Percentiles rank a stretch among this genome's conserved stretches.
These are phyloP conservation scores for Archocentrus centrarchus DNA, from an alignment of 2,113 vertebrate species.

Conservation along the genomic window DNA sequence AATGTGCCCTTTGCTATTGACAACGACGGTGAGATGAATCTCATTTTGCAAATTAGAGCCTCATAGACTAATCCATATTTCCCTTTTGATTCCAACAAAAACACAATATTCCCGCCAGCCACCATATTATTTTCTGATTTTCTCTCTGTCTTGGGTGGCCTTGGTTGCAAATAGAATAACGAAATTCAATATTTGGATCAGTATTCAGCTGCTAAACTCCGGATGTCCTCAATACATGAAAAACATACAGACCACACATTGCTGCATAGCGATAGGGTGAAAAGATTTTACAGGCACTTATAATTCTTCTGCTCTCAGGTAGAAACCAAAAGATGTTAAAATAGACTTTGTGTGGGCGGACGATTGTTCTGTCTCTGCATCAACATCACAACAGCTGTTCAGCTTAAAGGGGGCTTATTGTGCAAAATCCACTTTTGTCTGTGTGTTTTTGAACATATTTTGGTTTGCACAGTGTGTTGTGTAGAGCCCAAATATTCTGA, in stretches of 20 bases:
- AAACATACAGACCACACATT: conserved; percentile 16
- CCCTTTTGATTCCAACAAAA: background rate
- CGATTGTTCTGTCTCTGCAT: conserved; percentile 44
- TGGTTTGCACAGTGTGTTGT: background rate
- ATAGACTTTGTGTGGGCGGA: conserved; percentile 58
- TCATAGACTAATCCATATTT: background rate
- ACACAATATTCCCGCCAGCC: background rate
- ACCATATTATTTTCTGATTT: conserved; percentile 1
- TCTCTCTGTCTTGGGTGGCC: background rate
- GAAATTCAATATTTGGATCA: conserved; percentile 19
- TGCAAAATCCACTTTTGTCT: background rate
- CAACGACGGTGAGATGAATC: conserved; percentile 89
- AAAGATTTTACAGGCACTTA: conserved; percentile 9
- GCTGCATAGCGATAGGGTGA: conserved; percentile 10
- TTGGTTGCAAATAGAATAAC: background rate
- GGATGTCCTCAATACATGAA: conserved; percentile 36
- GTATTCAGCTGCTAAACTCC: conserved; percentile 26
- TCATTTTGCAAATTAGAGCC: conserved; percentile 13
- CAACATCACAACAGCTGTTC: conserved; percentile 54
- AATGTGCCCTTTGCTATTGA: conserved; percentile 97
- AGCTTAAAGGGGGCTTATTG: conserved; percentile 14
- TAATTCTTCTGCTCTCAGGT: conserved; percentile 45
- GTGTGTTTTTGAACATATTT: background rate
- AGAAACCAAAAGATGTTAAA: conserved; percentile 53
- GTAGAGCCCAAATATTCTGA: background rate